Conservation (phyloP, 2,797 vertebrate species). For the Gallinago solitaria region DNA sequence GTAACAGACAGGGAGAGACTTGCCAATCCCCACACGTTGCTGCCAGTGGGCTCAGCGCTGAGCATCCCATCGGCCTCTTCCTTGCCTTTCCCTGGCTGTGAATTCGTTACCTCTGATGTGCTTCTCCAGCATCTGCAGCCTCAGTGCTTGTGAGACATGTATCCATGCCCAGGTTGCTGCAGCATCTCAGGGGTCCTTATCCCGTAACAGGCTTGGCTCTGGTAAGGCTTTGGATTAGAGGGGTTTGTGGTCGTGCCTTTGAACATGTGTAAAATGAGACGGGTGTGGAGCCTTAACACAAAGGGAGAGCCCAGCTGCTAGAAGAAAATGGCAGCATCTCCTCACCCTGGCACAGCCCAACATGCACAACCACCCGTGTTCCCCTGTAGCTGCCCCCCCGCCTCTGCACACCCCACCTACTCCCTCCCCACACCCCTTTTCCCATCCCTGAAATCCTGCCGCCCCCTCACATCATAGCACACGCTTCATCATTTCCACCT, state of each 20-base stretch:
- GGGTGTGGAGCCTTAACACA: background rate
- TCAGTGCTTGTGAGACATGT: accelerated
- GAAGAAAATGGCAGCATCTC: background rate
- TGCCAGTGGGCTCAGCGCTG: background rate
- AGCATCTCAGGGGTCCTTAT: background rate
- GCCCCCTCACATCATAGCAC: background rate
- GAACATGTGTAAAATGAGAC: background rate
- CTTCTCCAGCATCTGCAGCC: background rate
- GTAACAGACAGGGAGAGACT: accelerated
- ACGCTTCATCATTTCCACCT: background rate
- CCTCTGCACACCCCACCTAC: background rate
- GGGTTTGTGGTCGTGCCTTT: background rate
- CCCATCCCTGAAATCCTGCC: background rate
- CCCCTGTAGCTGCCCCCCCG: background rate
- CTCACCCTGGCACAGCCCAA: background rate
- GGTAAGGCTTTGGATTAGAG: background rate
- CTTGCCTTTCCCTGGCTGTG: background rate
- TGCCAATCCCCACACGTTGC: background rate
- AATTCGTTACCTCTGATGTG: background rate
- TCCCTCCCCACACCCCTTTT: background rate
- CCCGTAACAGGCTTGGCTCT: accelerated
- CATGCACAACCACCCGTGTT: background rate
- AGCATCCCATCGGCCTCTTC: background rate
- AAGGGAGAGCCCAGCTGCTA: background rate
- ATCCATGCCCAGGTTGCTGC: background rate